These are phyloP conservation scores for Cathartes aura DNA, from an alignment of 2,113 vertebrate genomes.

Conservation along the genomic window DNA sequence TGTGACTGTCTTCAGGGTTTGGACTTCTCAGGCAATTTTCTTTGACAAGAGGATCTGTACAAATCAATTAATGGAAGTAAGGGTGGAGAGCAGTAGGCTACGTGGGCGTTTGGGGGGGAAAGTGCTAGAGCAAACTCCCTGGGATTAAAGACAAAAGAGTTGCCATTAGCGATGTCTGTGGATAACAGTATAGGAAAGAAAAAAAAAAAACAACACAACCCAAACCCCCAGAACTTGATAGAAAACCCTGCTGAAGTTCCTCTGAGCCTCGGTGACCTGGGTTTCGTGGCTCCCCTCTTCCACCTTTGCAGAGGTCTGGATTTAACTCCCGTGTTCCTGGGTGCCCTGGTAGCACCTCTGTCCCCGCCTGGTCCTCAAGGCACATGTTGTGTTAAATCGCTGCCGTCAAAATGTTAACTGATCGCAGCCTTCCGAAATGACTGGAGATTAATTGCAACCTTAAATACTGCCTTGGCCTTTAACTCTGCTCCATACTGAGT, in stretches of 20 bases:
- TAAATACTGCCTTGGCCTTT: conserved; percentile 53
- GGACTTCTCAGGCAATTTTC: conserved; percentile 17
- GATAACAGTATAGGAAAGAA: neutral
- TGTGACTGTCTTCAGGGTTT: neutral
- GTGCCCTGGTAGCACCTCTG: neutral
- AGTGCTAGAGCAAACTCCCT: neutral
- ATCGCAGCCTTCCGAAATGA: neutral
- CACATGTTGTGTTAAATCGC: neutral
- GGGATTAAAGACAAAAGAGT: neutral
- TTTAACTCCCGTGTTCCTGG: neutral
- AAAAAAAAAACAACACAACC: neutral
- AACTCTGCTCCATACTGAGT: neutral
- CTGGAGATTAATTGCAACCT: conserved; percentile 31
- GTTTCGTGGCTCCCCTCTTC: neutral
- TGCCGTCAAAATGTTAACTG: neutral
- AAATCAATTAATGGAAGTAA: conserved; percentile 20
- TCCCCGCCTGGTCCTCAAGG: neutral
- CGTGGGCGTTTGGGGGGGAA: neutral
- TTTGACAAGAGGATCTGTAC: neutral
- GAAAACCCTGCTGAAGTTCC: neutral
- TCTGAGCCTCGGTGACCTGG: neutral
- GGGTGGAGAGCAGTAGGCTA: neutral
- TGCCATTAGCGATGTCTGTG: neutral
- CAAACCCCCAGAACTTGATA: neutral
- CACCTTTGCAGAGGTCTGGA: neutral